Conservation (phyloP, 1,140 invertebrate species). For the Bombus difficillimus region DNA sequence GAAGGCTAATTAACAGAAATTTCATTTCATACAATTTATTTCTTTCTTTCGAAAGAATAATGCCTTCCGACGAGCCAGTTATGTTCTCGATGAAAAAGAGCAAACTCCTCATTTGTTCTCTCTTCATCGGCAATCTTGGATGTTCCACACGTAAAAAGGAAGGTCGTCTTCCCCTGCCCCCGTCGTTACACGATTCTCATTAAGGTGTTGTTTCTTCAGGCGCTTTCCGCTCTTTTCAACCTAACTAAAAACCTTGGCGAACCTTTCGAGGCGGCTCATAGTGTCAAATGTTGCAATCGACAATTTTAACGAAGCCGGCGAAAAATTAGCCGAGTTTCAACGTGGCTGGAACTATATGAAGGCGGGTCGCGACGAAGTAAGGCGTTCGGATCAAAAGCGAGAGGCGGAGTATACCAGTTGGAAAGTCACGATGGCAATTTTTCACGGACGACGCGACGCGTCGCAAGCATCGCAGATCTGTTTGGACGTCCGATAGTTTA, state of each 20-base stretch:
- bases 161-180: no score
- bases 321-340: neutral
- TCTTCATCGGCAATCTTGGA: neutral
- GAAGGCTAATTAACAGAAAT: neutral
- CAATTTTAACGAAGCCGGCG: neutral
- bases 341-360: neutral
- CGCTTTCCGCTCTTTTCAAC: neutral
- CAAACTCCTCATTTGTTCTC: neutral
- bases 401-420: neutral
- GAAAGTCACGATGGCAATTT: conserved; percentile 14
- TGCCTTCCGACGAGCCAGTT: no score
- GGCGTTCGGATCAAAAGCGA: neutral
- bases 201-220: conserved; percentile 2
- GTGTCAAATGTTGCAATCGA: conserved; percentile 1
- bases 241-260: neutral
- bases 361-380: neutral
- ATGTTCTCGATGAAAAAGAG: neutral
- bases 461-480: neutral
- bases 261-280: neutral
- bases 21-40: neutral
- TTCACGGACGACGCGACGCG: conserved; percentile 1
- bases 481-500: neutral
- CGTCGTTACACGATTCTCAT: neutral
- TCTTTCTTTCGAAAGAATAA: neutral
- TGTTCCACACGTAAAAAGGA: neutral